phyloP scores from a whole-genome alignment of 2,797 vertebrate genomes.

The Alauda arvensis region DNA sequence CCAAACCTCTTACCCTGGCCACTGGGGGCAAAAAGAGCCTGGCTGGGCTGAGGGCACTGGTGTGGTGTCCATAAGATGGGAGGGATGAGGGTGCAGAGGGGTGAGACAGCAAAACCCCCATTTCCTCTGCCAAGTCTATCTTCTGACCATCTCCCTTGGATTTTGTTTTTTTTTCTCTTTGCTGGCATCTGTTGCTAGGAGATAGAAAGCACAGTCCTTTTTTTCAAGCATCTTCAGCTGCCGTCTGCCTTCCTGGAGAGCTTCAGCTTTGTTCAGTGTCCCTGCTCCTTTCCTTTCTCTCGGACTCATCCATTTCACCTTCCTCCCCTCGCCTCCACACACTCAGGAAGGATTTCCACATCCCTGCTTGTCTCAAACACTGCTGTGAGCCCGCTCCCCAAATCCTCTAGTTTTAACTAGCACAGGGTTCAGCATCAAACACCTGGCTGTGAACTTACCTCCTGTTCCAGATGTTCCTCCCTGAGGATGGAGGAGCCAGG shows the following conservation, averaged over 20 bases:
- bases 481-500: not conserved
- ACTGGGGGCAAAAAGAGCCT: not conserved
- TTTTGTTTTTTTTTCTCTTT: not conserved
- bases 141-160: not conserved
- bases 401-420: not conserved
- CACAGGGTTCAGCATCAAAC: not conserved
- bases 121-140: not conserved
- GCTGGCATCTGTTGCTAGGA: constrained; percentile 45
- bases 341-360: not conserved
- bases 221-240: not conserved
- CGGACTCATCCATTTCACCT: not conserved
- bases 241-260: not conserved
- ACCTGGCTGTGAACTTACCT: not conserved
- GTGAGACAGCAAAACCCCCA: not conserved
- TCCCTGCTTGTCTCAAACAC: not conserved
- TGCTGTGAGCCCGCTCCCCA: not conserved
- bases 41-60: not conserved
- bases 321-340: not conserved
- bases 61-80: not conserved
- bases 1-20: accelerated
- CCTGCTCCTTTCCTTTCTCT: not conserved
- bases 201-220: not conserved
- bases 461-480: not conserved
- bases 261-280: not conserved
- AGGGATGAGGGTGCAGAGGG: accelerated